These are phyloP conservation scores for Leiothrix lutea DNA, from an alignment of 2,113 vertebrate genomes.

Conservation along the genomic window DNA sequence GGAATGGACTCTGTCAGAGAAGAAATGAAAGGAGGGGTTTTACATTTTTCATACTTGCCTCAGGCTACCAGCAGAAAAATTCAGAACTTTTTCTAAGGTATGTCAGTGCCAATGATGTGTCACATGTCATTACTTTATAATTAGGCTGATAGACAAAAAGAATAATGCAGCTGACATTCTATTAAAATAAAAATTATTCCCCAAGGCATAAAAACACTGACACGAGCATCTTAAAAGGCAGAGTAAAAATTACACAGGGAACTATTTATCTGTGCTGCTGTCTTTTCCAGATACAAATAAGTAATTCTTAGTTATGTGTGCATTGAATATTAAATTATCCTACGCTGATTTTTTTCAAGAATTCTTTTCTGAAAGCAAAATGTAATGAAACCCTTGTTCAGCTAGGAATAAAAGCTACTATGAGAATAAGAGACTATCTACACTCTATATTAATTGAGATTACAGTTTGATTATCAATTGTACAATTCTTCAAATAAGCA, in stretches of 20 bases:
- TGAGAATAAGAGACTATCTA: not conserved
- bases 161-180: constrained; percentile 26
- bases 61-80: constrained; percentile 31
- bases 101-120: not conserved
- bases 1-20: not conserved
- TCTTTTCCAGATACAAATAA: constrained; percentile 7
- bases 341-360: not conserved
- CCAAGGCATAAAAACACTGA: constrained; percentile 12
- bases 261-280: not conserved
- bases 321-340: not conserved
- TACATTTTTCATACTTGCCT: constrained; percentile 12
- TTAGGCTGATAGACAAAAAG: constrained; percentile 47
- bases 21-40: not conserved
- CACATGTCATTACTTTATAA: constrained; percentile 54
- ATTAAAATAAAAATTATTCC: constrained; percentile 31
- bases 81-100: constrained; percentile 5
- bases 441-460: not conserved
- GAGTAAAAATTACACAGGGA: not conserved
- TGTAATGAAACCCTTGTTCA: not conserved
- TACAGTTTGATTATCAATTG: not conserved
- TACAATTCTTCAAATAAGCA: not conserved
- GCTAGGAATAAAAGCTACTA: not conserved
- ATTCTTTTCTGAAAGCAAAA: not conserved
- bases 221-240: constrained; percentile 3
- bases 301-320: not conserved